Evolutionary conservation across 2,888 invertebrate species (phyloP).

Genomic region (Eucriotettix oculatus): DNA sequence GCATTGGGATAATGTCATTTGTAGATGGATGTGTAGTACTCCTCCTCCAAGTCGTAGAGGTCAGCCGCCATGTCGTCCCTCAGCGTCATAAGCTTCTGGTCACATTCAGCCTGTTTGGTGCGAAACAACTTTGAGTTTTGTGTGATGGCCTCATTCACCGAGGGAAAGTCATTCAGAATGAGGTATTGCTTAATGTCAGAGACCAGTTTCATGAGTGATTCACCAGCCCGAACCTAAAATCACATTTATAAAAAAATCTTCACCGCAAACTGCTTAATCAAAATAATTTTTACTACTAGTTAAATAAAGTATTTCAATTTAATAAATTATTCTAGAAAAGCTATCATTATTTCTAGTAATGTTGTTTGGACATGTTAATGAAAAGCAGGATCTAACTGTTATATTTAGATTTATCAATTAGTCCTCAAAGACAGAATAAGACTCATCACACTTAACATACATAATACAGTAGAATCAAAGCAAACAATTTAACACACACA

Average conservation of each 20-base stretch:
- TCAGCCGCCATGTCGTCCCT: conserved; percentile 92
- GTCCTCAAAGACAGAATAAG: no score
- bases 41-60: conserved; percentile 80
- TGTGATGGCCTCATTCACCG: conserved; percentile 93
- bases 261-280: no score
- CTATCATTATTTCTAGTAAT: no score
- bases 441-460: no score
- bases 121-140: conserved; percentile 80
- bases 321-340: no score
- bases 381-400: no score
- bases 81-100: conserved; percentile 79
- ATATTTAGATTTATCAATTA: no score
- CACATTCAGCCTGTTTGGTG: conserved; percentile 81
- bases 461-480: no score
- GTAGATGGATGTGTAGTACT: conserved; percentile 76
- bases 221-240: conserved; percentile 72
- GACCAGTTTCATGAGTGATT: conserved; percentile 91
- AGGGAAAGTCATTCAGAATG: conserved; percentile 94
- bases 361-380: no score
- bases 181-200: conserved; percentile 96
- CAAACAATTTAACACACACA: no score
- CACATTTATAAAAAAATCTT: neutral
- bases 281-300: no score
- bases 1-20: conserved; percentile 29
- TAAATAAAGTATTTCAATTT: no score